Evolutionary conservation across 2,888 invertebrate genomes (phyloP).

Genomic region (Nysson spinosus): DNA sequence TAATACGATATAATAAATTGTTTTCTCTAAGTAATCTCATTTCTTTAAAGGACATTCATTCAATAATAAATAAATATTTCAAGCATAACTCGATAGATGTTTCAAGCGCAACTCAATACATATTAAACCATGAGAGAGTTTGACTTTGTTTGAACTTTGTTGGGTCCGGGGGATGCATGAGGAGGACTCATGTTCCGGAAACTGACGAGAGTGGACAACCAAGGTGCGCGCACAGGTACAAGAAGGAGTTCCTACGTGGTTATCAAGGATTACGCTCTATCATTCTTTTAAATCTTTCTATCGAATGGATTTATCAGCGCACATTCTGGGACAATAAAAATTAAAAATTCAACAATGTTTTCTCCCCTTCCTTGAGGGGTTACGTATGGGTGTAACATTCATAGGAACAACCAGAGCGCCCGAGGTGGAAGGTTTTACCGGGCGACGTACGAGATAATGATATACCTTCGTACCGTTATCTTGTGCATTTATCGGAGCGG

Average conservation of each 20-base stretch:
- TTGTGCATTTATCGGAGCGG: constrained; percentile 64
- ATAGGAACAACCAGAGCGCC: not conserved
- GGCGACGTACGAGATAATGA: constrained; percentile 65
- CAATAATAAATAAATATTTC: no score
- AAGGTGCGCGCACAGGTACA: not conserved
- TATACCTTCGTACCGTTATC: constrained; percentile 66
- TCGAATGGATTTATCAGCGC: constrained; percentile 53
- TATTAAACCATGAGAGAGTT: no score
- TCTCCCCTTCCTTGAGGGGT: constrained; percentile 21
- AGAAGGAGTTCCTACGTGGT: constrained; percentile 18
- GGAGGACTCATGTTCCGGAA: no score
- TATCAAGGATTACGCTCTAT: constrained; percentile 42
- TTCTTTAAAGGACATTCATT: no score
- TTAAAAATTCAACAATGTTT: constrained; percentile 57
- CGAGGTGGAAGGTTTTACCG: constrained; percentile 56
- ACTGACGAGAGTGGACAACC: not conserved
- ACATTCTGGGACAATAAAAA: constrained; percentile 58
- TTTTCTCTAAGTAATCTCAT: no score
- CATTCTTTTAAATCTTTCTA: constrained; percentile 48
- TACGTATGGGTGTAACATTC: constrained; percentile 33
- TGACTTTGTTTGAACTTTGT: no score
- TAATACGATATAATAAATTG: no score
- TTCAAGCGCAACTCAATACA: no score
- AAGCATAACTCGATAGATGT: no score
- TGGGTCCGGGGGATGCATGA: no score